These are phyloP conservation scores for Macrophya annulata DNA, from an alignment of 2,888 invertebrate genomes.

Conservation along the genomic window DNA sequence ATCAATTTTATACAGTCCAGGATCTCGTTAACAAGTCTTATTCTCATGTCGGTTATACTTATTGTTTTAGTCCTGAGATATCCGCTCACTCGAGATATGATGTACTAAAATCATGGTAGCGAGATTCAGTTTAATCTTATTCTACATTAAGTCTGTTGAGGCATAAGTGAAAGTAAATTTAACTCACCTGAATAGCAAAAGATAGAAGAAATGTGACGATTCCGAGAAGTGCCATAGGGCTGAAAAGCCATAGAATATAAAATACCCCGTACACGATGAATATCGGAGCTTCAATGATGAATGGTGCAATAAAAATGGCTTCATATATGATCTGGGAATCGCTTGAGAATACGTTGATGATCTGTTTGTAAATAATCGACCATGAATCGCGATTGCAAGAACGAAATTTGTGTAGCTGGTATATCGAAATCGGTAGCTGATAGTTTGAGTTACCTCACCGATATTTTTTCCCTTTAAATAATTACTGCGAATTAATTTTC, in stretches of 20 bases:
- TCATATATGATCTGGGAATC: constrained; percentile 82
- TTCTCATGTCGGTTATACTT: constrained; percentile 73
- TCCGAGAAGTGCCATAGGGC: constrained; percentile 81
- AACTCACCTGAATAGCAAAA: constrained; percentile 82
- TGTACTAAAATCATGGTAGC: constrained; percentile 78
- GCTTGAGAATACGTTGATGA: constrained; percentile 82
- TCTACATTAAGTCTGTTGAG: too few species aligned
- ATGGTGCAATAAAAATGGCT: constrained; percentile 80
- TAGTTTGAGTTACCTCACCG: constrained; percentile 77
- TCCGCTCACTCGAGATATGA: constrained; percentile 78
- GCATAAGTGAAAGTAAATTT: too few species aligned
- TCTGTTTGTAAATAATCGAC: constrained; percentile 77
- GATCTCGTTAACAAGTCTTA: constrained; percentile 79
- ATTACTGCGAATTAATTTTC: constrained; percentile 76
- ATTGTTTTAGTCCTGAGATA: constrained; percentile 70
- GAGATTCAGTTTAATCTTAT: too few species aligned
- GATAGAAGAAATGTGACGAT: constrained; percentile 80
- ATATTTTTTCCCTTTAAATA: constrained; percentile 79
- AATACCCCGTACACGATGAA: constrained; percentile 79
- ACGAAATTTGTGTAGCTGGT: neutral
- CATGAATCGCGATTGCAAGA: too few species aligned
- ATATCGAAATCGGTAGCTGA: too few species aligned
- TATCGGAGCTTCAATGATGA: constrained; percentile 82
- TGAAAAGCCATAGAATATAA: constrained; percentile 81
- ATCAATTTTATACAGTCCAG: constrained; percentile 81